Base-by-base conservation (phyloP, 2,888 invertebrate species). In the Saturnia japonica region DNA sequence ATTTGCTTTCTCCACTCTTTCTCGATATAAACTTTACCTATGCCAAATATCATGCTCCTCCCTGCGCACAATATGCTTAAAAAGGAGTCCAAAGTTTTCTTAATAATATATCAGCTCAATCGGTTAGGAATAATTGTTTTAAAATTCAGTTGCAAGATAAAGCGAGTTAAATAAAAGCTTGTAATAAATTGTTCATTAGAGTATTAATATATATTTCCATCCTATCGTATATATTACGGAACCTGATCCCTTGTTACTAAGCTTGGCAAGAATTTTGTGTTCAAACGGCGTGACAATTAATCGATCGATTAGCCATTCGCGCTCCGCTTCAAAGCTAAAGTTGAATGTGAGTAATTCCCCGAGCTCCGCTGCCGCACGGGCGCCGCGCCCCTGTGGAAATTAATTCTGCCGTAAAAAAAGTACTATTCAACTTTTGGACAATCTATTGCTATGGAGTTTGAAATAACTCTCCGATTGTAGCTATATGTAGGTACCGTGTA, bases 281-380 rank as follows among this genome's bases (percentile, higher is more conserved):
- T 87, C 88, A 90, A 90, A 87, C 85, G 81, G 88, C 84, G 89
- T 90, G 89, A 90, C 91, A 92, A 93, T 90, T 91, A 91, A 91
- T 91, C 91, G 88, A 89, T 91, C 90, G 91, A 92, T 92, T 91
- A 91, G 86, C 91, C 85, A 89, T 90, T 92, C 86, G 85, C 83
- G 84, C 84, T 87, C 81, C 82, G 84, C 80, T 86, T 86, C 82
- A 85, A 87, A 89, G 88, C 89, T 89, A 86, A 89, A 89, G 86
- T 88, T 86, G 88, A 86, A 91, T 89, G 91, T 89, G 90, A 88
- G 85, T 88, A 84, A 86, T 85, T 85, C 75, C 67, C 68, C 47
- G n/a, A 62, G 82, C 88, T 87, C 85, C 84, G 84, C 82, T 79
- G 85, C 83, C 84, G 81, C 82, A 82, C 78, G 72, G 57, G 28